Evolutionary conservation across 2,797 vertebrate species (phyloP), one percentile per base, ranked within the genome.

Genomic region (Gouania willdenowi): DNA sequence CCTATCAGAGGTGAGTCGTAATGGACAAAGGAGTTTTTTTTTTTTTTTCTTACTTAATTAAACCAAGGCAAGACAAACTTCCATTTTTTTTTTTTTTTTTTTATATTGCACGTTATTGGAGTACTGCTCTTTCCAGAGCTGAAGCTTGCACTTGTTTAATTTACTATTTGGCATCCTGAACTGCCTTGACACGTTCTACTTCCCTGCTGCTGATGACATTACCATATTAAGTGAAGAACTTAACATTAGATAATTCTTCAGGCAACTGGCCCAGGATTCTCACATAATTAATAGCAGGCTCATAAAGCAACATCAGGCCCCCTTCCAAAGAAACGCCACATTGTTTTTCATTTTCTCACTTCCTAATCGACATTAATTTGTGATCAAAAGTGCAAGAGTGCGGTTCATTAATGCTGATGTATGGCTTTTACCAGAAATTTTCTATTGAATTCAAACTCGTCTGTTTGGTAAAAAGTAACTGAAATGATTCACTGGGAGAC

Each of bases 181-280:
- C 21, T 13, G 8, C 18, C n/a, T n/a, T n/a, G n/a, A n/a, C n/a
- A n/a, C n/a, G n/a, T 24, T 28, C 2, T 11, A 5, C 14, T 45
- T n/a, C 29, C 33, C 48, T 49, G 19, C 36, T n/a, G 9, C 21
- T 19, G 1, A 20, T 53, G 27, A 36, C 42, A 64, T 70, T 76
- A 67, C 36, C 52, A 67, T 67, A 51, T 75, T 69, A 59, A 66
- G 31, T 57, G 45, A 49, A 57, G 13, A 34, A 32, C 24, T 38
- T 57, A 25, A 37, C 39, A 40, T n/a, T 39, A 33, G 30, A 49
- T 49, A 39, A 47, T 50, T 59, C 46, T 62, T 64, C 13, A 43
- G 60, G 65, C 60, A 49, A 25, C 53, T 66, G 57, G 34, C 58
- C 71, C 66, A 43, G 42, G 28, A 57, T 52, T 62, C 42, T 43